Percentiles rank a stretch among this genome's conserved stretches.
These are phyloP conservation scores for Peribatodes rhomboidaria DNA, from an alignment of 2,888 invertebrate genomes.

Conservation along the genomic window DNA sequence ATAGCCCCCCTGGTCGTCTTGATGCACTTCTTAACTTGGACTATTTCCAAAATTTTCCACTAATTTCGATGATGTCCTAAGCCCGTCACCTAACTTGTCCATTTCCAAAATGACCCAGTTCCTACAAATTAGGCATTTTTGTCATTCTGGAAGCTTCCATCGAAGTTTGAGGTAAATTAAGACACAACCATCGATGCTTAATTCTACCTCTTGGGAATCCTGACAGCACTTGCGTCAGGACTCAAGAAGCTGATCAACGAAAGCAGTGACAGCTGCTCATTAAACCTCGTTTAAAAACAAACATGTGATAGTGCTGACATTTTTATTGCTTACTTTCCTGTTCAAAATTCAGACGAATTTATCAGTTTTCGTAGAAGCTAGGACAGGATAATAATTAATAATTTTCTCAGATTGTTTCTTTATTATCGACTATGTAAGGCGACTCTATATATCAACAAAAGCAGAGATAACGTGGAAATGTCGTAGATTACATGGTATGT, in stretches of 20 bases:
- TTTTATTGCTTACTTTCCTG: conserved; percentile 21
- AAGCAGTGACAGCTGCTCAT: conserved; percentile 9
- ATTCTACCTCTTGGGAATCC: neutral
- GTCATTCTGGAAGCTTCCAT: no score
- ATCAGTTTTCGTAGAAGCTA: conserved; percentile 1
- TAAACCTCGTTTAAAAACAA: conserved; percentile 8
- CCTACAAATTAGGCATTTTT: no score
- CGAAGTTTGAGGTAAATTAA: no score
- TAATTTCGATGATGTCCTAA: no score
- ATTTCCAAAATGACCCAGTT: no score
- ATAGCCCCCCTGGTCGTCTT: no score
- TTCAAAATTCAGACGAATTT: neutral
- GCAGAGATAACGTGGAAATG: no score
- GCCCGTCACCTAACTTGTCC: no score
- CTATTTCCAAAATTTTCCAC: no score
- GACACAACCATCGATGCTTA: no score
- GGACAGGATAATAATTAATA: neutral
- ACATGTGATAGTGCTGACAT: conserved; percentile 19
- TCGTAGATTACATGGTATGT: no score
- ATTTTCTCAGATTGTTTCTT: neutral
- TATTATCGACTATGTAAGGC: neutral
- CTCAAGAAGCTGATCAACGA: neutral
- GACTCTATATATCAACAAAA: neutral
- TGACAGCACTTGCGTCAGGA: neutral
- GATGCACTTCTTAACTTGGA: no score